Conservation (phyloP, 2,888 invertebrate genomes). For the Amiota communis region DNA sequence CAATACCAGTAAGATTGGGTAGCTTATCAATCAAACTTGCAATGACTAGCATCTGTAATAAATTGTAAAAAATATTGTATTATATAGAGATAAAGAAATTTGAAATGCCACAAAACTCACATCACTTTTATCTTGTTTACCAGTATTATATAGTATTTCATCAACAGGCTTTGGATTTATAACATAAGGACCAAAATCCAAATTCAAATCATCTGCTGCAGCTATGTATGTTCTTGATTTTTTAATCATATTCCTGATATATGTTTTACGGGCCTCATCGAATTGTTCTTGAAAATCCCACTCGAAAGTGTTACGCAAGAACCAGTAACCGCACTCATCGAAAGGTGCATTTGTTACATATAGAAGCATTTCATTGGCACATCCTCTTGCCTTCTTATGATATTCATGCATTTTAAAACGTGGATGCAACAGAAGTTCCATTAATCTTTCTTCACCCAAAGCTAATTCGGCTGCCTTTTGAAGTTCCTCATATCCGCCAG, state of each 20-base stretch:
- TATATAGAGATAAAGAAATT: not conserved
- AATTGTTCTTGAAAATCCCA: not conserved
- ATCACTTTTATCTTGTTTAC: not conserved
- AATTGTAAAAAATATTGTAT: not conserved
- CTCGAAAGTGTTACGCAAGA: not conserved
- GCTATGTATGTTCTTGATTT: not conserved
- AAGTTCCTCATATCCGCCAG: no score
- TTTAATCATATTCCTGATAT: not conserved
- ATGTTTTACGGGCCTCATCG: not conserved
- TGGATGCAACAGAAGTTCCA: not conserved
- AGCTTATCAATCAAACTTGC: conserved; percentile 88
- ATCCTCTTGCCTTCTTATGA: not conserved
- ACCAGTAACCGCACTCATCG: conserved; percentile 11
- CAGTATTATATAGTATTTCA: not conserved
- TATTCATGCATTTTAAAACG: not conserved
- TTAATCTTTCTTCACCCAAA: not conserved
- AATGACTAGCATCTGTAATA: conserved; percentile 78
- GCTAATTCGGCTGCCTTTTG: not conserved
- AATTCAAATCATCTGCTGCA: conserved; percentile 11
- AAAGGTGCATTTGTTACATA: conserved; percentile 6
- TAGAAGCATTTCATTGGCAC: not conserved
- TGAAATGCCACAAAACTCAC: not conserved
- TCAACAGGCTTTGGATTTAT: conserved; percentile 3
- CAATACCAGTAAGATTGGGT: conserved; percentile 93
- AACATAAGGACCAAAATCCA: conserved; percentile 7